Base-by-base conservation (phyloP, 2,797 vertebrate genomes). In the Phalanger gymnotis region DNA sequence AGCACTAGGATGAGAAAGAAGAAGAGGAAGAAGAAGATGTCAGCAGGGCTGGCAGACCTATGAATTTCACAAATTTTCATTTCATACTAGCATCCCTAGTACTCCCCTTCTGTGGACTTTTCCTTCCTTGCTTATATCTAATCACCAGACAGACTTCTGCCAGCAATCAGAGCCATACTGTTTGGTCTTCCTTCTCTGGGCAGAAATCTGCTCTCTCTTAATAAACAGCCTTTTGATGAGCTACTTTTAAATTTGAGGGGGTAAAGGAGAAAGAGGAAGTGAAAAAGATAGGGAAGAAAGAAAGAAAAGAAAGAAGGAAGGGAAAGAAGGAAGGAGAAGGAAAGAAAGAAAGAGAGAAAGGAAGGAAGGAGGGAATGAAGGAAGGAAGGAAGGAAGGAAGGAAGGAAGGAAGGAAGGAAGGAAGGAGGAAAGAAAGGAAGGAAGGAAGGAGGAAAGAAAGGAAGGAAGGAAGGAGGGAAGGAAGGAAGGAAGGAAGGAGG, bases 401-500 rank as follows among this genome's bases (percentile, higher is more conserved):
- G n/a, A n/a, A n/a, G n/a, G n/a, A n/a, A n/a, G n/a, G n/a, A n/a
- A n/a, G n/a, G n/a, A n/a, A n/a, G n/a, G n/a, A n/a, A n/a, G n/a
- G n/a, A n/a, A n/a, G n/a, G n/a, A n/a, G n/a, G n/a, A n/a, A n/a
- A n/a, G n/a, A n/a, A n/a, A n/a, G n/a, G n/a, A n/a, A n/a, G n/a
- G n/a, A n/a, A n/a, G n/a, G n/a, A n/a, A n/a, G n/a, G n/a, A n/a
- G n/a, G n/a, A n/a, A n/a, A n/a, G n/a, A n/a, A n/a, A n/a, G n/a
- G n/a, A n/a, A n/a, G n/a, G n/a, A n/a, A n/a, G n/a, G n/a, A n/a
- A n/a, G n/a, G n/a, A n/a, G n/a, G n/a, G n/a, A n/a, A n/a, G n/a
- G n/a, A n/a, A 27, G 25, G 5, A 7, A 57, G 6, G 6, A 10
- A 30, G 10, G 6, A 9, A 57, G 2, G 1, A 9, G 5, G 9